Percentiles rank a stretch among this genome's conserved stretches.
phyloP scores from a whole-genome alignment of 2,113 vertebrate species.

The Furnarius figulus region DNA sequence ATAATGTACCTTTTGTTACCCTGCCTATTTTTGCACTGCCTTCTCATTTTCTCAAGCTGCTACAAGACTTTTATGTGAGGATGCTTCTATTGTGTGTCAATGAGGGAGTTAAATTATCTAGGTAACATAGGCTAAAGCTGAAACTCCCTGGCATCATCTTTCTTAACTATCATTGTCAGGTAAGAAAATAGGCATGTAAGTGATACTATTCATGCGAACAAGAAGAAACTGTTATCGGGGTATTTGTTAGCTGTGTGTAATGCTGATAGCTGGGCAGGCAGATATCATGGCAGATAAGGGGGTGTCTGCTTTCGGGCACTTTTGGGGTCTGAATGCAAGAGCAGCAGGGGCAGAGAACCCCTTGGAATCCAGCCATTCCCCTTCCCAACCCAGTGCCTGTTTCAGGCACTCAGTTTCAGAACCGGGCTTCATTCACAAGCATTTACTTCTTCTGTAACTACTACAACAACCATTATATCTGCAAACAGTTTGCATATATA shows the following conservation, averaged over 20 bases:
- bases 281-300: background rate
- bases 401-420: background rate
- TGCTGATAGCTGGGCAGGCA: background rate
- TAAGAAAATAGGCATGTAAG: constrained; percentile 40
- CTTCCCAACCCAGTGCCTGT: background rate
- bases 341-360: background rate
- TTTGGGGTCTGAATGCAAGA: background rate
- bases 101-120: background rate
- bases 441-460: background rate
- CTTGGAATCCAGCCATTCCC: background rate
- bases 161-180: background rate
- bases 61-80: background rate
- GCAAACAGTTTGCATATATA: background rate
- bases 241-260: background rate
- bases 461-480: background rate
- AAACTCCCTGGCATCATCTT: constrained; percentile 15
- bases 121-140: background rate
- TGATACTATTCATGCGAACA: background rate
- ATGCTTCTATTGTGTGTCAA: background rate
- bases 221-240: background rate
- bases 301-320: background rate
- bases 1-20: background rate
- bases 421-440: background rate
- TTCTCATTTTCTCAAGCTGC: background rate
- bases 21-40: background rate